Evolutionary conservation across 2,797 vertebrate species (phyloP).

Genomic region (Mormyrus hasselquistii): DNA sequence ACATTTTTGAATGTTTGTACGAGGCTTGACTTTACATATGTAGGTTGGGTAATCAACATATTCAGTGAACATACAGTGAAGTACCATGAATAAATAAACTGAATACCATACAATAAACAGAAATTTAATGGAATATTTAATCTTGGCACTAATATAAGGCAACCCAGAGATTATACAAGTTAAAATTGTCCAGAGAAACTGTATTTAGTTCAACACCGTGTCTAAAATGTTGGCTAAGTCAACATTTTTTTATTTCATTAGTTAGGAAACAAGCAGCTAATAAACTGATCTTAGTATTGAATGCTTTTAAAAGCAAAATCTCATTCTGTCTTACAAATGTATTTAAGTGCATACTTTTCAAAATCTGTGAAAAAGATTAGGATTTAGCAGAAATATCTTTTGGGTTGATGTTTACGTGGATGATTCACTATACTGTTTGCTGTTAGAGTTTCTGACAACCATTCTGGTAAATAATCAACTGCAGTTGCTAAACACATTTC

Average conservation of each 20-base stretch:
- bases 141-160: not conserved
- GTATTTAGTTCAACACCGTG: not conserved
- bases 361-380: not conserved
- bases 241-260: not conserved
- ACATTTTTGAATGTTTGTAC: not conserved
- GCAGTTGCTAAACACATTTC: not conserved
- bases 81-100: not conserved
- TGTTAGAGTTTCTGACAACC: not conserved
- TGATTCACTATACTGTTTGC: not conserved
- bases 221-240: not conserved
- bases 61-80: not conserved
- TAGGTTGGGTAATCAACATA: not conserved
- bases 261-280: not conserved
- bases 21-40: not conserved
- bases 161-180: not conserved
- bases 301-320: not conserved
- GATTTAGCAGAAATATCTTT: not conserved
- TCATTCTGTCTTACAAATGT: not conserved
- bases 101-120: not conserved
- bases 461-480: not conserved
- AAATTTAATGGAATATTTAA: not conserved
- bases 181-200: not conserved
- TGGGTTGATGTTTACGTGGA: not conserved
- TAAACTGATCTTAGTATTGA: not conserved
- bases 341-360: not conserved